phyloP scores from a whole-genome alignment of 2,888 invertebrate genomes.

The Ormyrus labotus region DNA sequence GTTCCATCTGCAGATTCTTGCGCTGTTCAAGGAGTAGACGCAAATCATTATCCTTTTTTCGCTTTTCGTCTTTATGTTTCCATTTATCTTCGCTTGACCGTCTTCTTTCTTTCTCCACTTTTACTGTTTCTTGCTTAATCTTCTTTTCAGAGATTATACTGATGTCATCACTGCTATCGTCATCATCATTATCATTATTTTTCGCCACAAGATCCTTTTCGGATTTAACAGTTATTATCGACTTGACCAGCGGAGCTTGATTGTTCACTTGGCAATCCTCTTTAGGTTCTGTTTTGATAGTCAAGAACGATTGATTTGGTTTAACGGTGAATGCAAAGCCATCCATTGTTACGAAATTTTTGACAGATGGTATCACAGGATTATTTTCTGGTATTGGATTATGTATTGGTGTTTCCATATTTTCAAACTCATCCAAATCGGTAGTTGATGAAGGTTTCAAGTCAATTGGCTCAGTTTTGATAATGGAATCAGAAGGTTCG shows the following conservation, averaged over 20 bases:
- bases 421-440: conserved; percentile 23
- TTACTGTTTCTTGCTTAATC: background rate
- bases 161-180: conserved; percentile 5
- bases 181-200: background rate
- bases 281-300: background rate
- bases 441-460: background rate
- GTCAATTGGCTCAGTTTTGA: background rate
- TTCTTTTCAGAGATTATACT: conserved; percentile 6
- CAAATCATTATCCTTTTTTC: background rate
- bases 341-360: conserved; percentile 31
- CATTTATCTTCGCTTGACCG: background rate
- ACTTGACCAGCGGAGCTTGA: background rate
- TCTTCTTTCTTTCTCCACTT: background rate
- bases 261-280: background rate
- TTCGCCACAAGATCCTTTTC: background rate
- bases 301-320: conserved; percentile 42
- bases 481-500: background rate
- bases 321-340: conserved; percentile 38
- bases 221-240: background rate
- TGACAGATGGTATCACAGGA: background rate
- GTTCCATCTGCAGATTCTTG: conserved; percentile 21
- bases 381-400: background rate
- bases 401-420: conserved; percentile 46
- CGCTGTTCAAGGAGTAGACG: conserved; percentile 23
- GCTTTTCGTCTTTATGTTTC: background rate